Percentiles rank a stretch among this genome's conserved stretches.
Evolutionary conservation across 2,797 vertebrate species (phyloP).

Genomic region (Sardinella longiceps): DNA sequence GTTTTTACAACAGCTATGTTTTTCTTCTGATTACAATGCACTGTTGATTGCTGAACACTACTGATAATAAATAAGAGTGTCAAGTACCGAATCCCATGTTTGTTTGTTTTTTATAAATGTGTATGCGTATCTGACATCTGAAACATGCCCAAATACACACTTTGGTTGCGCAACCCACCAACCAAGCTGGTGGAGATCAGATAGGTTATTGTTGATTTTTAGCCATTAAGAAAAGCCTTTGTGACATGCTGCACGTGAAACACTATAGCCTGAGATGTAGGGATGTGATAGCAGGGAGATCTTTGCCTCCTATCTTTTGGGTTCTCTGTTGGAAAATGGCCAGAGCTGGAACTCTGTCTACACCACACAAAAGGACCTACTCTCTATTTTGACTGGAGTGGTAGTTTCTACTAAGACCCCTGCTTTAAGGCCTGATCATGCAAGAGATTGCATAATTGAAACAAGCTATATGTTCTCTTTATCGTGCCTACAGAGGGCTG

Average conservation of each 20-base stretch:
- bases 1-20: neutral
- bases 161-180: constrained; percentile 2
- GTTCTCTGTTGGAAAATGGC: constrained; percentile 52
- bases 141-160: neutral
- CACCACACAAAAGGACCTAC: constrained; percentile 68
- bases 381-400: constrained; percentile 75
- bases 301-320: constrained; percentile 57
- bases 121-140: neutral
- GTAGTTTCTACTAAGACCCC: constrained; percentile 46
- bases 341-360: constrained; percentile 65
- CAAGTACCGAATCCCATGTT: neutral
- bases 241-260: constrained; percentile 36
- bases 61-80: neutral
- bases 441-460: constrained; percentile 56
- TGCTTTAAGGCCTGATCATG: constrained; percentile 48
- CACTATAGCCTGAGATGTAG: constrained; percentile 48
- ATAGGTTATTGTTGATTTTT: constrained; percentile 42
- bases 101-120: neutral
- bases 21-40: neutral
- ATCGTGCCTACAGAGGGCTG: constrained; percentile 56
- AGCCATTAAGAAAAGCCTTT: constrained; percentile 49
- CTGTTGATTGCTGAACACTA: neutral
- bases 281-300: constrained; percentile 23
- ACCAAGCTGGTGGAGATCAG: neutral
- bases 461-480: constrained; percentile 59